phyloP scores from a whole-genome alignment of 2,113 vertebrate genomes.

The Typhlomys cinereus region DNA sequence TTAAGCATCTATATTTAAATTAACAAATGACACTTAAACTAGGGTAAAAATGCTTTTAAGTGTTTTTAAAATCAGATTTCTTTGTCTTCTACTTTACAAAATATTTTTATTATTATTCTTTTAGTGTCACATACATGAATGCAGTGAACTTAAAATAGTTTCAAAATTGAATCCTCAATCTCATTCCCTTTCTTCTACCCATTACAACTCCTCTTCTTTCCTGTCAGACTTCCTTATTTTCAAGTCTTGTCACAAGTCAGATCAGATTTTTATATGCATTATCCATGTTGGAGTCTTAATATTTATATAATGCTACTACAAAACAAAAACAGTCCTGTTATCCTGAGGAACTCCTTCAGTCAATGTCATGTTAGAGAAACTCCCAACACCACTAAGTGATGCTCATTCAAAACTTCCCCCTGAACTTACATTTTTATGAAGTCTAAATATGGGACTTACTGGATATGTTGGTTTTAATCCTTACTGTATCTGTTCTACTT shows the following conservation, averaged over 20 bases:
- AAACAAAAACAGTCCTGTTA: neutral
- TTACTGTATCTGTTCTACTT: neutral
- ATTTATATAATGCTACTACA: neutral
- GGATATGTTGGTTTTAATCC: neutral
- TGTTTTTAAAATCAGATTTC: neutral
- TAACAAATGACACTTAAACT: slow-evolving; percentile 35
- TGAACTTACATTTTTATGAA: neutral
- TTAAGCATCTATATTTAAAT: neutral
- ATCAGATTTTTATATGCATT: slow-evolving; percentile 12
- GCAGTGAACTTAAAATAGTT: too few species aligned
- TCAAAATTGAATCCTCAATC: too few species aligned
- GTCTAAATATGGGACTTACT: neutral
- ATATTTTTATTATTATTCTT: too few species aligned
- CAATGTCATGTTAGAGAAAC: slow-evolving; percentile 14
- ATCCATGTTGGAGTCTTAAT: neutral
- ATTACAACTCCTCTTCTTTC: too few species aligned
- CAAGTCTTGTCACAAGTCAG: too few species aligned
- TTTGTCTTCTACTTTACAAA: too few species aligned
- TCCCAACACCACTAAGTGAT: neutral
- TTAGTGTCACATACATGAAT: too few species aligned
- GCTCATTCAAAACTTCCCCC: slow-evolving; percentile 11
- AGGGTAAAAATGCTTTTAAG: neutral
- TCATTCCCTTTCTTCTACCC: too few species aligned
- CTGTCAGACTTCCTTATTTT: too few species aligned
- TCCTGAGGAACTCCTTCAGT: neutral